Base-by-base conservation (phyloP, 2,113 vertebrate genomes). In the Phaethon lepturus region DNA sequence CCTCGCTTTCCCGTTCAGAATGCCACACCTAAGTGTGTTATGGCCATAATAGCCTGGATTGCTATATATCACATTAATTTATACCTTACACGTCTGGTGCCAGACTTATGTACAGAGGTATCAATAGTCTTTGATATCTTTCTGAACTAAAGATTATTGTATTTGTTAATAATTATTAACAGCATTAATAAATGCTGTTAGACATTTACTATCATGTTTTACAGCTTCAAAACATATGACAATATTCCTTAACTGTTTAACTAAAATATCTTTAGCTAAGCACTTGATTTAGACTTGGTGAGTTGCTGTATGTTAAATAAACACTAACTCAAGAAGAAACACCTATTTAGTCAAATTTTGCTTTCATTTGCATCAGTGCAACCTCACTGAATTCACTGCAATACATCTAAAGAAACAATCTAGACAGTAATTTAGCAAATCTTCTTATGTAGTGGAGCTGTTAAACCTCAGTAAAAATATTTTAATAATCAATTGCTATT, bases 401-500 rank as follows among this genome's bases (percentile, higher is more conserved):
- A 38, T 78, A n/a, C 17, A 11, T 86, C 29, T 66, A 19, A 86
- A 72, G 86, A 64, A 50, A 55, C 10, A 33, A 20, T 82, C 38
- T 90, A 56, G 86, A 63, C 73, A 78, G 55, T 84, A 83, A 83
- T 68, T 93, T 63, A 71, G 63, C 71, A 78, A 68, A 69, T 84
- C 66, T 80, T 88, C 38, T 87, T 80, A 69, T 56, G 38, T n/a
- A 94, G 63, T 63, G 7, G 44, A 84, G 40, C 38, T 85, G 33
- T 92, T 92, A 96, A 68, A 42, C 20, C 64, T 86, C 52, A 88
- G 47, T 59, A 91, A 96, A 97, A 97, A 93, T 79, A 92, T 91
- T 97, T 95, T 88, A 95, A 93, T 89, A 86, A 90, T 96, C 93
- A 93, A 90, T 96, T 95, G 68, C 35, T 95, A 83, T 95, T 95